These are phyloP conservation scores for Athalia cordata DNA, from an alignment of 2,888 invertebrate genomes.

Conservation along the genomic window DNA sequence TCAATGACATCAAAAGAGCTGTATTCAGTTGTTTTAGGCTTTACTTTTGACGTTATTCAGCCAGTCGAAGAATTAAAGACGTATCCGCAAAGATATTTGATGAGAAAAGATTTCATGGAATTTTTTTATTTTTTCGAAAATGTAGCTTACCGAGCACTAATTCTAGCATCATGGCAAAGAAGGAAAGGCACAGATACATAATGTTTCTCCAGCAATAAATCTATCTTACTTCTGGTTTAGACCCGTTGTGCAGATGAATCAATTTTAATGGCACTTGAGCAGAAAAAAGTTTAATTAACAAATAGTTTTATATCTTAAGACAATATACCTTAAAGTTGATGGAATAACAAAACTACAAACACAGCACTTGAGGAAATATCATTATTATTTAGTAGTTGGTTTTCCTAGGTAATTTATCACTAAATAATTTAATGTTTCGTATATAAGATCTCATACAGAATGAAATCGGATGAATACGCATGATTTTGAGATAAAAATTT, in stretches of 20 bases:
- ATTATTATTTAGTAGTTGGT: conserved; percentile 8
- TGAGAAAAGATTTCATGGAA: too few species aligned
- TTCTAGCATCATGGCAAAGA: too few species aligned
- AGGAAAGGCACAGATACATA: background rate
- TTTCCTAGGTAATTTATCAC: conserved; percentile 2
- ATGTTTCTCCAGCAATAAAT: conserved; percentile 15
- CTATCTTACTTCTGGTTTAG: conserved; percentile 22
- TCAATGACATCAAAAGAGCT: background rate
- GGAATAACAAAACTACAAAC: conserved; percentile 38
- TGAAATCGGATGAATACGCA: background rate
- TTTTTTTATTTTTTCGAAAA: too few species aligned
- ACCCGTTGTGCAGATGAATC: conserved; percentile 15
- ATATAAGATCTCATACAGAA: background rate
- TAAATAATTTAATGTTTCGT: background rate
- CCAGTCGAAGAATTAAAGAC: too few species aligned
- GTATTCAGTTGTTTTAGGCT: too few species aligned
- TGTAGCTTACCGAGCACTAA: too few species aligned
- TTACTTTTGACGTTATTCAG: too few species aligned
- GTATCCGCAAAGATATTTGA: too few species aligned
- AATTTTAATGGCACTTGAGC: conserved; percentile 38
- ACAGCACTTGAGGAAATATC: conserved; percentile 40
- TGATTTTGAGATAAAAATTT: conserved; percentile 18
- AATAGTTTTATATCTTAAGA: conserved; percentile 33
- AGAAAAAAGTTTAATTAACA: conserved; percentile 24
- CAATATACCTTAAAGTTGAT: conserved; percentile 11